Conservation (phyloP, 2,113 vertebrate species). For the Siniperca knerii region DNA sequence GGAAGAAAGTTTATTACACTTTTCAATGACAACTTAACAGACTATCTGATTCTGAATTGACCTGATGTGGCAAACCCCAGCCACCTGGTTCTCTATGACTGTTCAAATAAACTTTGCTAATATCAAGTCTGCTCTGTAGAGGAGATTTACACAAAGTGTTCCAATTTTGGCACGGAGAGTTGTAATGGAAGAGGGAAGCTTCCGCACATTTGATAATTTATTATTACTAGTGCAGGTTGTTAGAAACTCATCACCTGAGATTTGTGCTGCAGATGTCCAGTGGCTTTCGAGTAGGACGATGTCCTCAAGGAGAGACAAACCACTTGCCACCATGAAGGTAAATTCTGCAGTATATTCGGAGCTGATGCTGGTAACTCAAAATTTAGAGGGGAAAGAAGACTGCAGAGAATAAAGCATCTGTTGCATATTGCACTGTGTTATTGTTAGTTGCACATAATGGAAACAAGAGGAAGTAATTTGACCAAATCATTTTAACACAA, state of each 20-base stretch:
- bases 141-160: conserved; percentile 36
- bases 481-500: background rate
- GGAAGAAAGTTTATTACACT: conserved; percentile 56
- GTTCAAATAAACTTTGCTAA: conserved; percentile 54
- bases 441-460: background rate
- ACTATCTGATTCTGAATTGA: conserved; percentile 28
- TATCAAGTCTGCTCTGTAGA: conserved; percentile 35
- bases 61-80: conserved; percentile 60
- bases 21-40: conserved; percentile 55
- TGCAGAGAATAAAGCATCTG: background rate
- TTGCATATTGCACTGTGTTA: background rate
- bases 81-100: conserved; percentile 42
- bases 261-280: background rate
- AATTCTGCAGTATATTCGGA: background rate
- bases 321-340: background rate
- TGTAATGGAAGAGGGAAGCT: conserved; percentile 29
- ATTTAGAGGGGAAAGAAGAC: too few species aligned
- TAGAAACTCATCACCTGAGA: background rate
- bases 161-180: conserved; percentile 16
- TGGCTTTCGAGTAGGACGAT: background rate
- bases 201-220: conserved; percentile 22
- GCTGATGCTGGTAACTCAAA: background rate
- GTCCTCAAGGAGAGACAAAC: background rate
- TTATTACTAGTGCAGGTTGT: conserved; percentile 20
- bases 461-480: background rate